Conservation (phyloP, 2,797 vertebrate species). For the Acanthopagrus latus region DNA sequence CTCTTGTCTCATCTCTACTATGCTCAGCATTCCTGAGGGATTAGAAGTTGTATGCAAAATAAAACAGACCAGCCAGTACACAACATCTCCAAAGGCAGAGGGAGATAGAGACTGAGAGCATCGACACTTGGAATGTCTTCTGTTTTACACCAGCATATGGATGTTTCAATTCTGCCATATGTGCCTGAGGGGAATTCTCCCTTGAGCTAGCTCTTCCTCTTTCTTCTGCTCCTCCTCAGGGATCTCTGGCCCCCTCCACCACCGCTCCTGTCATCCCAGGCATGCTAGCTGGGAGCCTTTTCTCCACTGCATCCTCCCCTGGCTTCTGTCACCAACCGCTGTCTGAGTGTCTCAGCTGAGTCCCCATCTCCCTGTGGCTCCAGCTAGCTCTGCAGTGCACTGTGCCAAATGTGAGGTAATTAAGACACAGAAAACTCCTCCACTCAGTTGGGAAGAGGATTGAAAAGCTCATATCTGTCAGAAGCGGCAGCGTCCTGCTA, state of each 20-base stretch:
- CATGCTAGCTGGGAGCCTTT: slow-evolving; percentile 69
- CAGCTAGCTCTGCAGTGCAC: slow-evolving; percentile 60
- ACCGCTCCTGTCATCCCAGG: slow-evolving; percentile 66
- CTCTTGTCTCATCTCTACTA: slow-evolving; percentile 18
- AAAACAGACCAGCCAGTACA: slow-evolving; percentile 50
- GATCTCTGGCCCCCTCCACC: slow-evolving; percentile 58
- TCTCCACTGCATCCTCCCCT: slow-evolving; percentile 71
- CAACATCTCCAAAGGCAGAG: slow-evolving; percentile 46
- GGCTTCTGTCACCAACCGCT: slow-evolving; percentile 79
- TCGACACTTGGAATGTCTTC: slow-evolving; percentile 48
- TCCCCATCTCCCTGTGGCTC: slow-evolving; percentile 61
- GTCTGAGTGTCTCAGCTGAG: slow-evolving; percentile 70
- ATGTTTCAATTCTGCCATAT: slow-evolving; percentile 71
- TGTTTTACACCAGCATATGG: slow-evolving; percentile 60
- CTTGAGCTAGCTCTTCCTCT: slow-evolving; percentile 62
- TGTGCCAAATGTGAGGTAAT: slow-evolving; percentile 81
- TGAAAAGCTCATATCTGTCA: slow-evolving; percentile 74
- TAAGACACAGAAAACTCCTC: slow-evolving; percentile 79
- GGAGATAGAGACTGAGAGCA: slow-evolving; percentile 35
- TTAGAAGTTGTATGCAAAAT: slow-evolving; percentile 44
- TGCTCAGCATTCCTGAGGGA: slow-evolving; percentile 46
- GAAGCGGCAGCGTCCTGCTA: slow-evolving; percentile 62
- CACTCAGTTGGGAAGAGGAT: slow-evolving; percentile 66
- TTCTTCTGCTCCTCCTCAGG: slow-evolving; percentile 72
- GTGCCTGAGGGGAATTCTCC: slow-evolving; percentile 72